Percentiles rank a stretch among this genome's conserved stretches.
Conservation (phyloP, 2,888 invertebrate species). For the Cosmorhoe ocellata region DNA sequence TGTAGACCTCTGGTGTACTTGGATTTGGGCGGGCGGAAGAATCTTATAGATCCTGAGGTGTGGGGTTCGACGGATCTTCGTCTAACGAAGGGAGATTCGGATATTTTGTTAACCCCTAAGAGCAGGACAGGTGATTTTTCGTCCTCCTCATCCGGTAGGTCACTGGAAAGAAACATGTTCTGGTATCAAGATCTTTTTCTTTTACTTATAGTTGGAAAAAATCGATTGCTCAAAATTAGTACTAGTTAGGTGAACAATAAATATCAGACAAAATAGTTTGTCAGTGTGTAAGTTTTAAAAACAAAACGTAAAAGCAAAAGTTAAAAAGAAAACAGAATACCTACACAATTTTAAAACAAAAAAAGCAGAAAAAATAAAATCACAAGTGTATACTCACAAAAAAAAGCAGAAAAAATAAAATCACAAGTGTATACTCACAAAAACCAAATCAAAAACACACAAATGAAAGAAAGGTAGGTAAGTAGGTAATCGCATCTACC, state of each 20-base stretch:
- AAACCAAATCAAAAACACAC: conserved; percentile 13
- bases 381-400: conserved; percentile 15
- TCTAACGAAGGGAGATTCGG: conserved; percentile 71
- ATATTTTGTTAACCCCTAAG: conserved; percentile 83
- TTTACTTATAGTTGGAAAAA: neutral
- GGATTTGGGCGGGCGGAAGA: conserved; percentile 72
- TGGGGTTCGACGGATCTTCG: conserved; percentile 68
- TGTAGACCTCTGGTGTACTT: conserved; percentile 74
- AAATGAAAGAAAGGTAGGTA: neutral
- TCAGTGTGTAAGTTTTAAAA: too few species aligned
- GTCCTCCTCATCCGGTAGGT: conserved; percentile 84
- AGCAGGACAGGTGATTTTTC: conserved; percentile 83
- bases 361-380: conserved; percentile 18
- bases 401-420: conserved; percentile 18
- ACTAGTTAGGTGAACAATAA: too few species aligned
- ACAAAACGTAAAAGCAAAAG: neutral
- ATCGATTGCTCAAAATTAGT: neutral
- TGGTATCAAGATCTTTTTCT: neutral
- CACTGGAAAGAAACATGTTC: conserved; percentile 68
- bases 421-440: conserved; percentile 25
- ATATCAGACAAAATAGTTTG: too few species aligned
- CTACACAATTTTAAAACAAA: conserved; percentile 7
- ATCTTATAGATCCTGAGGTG: conserved; percentile 68
- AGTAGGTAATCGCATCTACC: too few species aligned
- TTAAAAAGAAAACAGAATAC: neutral